Evolutionary conservation across 2,113 vertebrate genomes (phyloP), one percentile per base, ranked within the genome.

Genomic region (Catharus bicknelli): DNA sequence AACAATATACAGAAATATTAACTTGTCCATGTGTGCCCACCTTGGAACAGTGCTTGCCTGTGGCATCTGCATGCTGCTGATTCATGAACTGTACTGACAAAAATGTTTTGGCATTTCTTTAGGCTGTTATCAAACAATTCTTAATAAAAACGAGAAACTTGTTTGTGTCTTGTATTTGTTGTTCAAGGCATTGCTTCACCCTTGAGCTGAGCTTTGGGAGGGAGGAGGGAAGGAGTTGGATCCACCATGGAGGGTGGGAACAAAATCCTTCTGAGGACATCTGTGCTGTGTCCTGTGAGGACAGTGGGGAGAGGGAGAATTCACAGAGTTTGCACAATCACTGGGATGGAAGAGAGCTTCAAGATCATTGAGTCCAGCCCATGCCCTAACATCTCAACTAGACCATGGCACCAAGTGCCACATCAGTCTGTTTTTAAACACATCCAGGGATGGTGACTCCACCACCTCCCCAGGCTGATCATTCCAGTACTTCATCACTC

Each of bases 161-260:
- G 53, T 72, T 87, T 62, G 61, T 51, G 47, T 83, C 53, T 80
- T 77, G 9, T 55, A 17, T 34, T 38, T 73, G 10, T 61, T 27
- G 17, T 48, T 62, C 11, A 19, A n/a, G 36, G 70, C 57, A 17
- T 53, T 26, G 23, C 6, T 90, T 86, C 29, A 21, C n/a, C 21
- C 16, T 76, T 53, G 67, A 83, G 27, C 30, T 36, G 36, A 61
- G 45, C 53, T 92, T 63, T 51, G 40, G 43, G 51, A 40, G 30
- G 64, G 2, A n/a, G 58, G 36, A 64, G 61, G 62, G 55, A 73
- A 66, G 50, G 66, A 30, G 4, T 4, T 42, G 66, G 50, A 36
- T 40, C 6, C 55, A 26, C 29, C 47, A 5, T 0, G 2, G 1
- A 0, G 16, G 4, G 30, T 19, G 47, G 59, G 17, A 54, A 36